These are phyloP conservation scores for Panulirus ornatus DNA, from an alignment of 1,140 invertebrate species.

Conservation along the genomic window DNA sequence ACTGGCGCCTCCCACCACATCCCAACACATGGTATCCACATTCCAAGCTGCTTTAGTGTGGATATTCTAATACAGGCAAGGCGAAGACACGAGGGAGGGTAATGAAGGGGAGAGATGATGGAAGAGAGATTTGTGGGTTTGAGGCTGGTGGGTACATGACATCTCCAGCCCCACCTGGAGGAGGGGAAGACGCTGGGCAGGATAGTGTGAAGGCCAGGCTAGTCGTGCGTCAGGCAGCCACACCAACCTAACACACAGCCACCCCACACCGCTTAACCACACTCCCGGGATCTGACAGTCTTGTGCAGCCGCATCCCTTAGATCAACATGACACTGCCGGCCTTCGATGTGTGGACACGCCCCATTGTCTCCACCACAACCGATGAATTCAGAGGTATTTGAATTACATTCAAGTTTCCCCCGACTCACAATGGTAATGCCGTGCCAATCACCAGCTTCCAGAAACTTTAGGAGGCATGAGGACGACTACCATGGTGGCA, in stretches of 20 bases:
- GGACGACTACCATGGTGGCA: no score
- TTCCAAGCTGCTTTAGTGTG: not conserved
- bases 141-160: not conserved
- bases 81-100: not conserved
- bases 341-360: no score
- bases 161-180: not conserved
- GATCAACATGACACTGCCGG: no score
- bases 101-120: not conserved
- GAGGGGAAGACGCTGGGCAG: not conserved
- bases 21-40: not conserved
- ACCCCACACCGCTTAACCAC: no score
- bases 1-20: not conserved
- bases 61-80: not conserved
- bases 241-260: not conserved
- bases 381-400: no score
- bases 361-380: no score
- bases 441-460: no score
- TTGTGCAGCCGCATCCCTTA: no score
- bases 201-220: not conserved
- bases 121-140: not conserved
- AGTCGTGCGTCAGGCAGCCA: constrained; percentile 6
- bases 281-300: no score
- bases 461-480: no score
- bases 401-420: no score
- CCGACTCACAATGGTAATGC: no score